Conservation (phyloP, 37 sponge, comb jelly and placozoan species). For the Beroe forskalii region DNA sequence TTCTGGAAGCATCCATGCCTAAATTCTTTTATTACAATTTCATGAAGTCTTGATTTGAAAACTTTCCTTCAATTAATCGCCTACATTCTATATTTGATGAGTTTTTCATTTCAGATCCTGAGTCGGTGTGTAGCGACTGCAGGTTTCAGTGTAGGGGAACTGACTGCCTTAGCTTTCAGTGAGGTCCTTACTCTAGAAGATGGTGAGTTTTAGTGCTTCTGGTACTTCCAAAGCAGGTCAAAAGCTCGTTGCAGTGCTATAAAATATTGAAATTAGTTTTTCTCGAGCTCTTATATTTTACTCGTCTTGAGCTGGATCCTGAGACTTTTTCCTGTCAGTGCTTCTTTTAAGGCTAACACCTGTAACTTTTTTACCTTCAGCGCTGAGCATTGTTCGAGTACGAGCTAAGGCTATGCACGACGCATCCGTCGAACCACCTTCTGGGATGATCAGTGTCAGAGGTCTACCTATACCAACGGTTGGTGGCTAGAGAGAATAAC, state of each 20-base stretch:
- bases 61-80: too few species aligned
- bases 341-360: background rate
- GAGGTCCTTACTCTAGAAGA: slow-evolving; percentile 75
- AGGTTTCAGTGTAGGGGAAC: slow-evolving; percentile 97
- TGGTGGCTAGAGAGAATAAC: too few species aligned
- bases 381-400: slow-evolving; percentile 42
- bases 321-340: background rate
- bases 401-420: slow-evolving; percentile 62
- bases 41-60: too few species aligned
- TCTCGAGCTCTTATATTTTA: too few species aligned
- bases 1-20: background rate
- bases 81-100: too few species aligned
- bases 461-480: background rate
- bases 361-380: background rate
- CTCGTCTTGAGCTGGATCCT: background rate
- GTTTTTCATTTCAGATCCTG: slow-evolving; percentile 6
- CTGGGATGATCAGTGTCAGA: slow-evolving; percentile 54
- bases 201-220: slow-evolving; percentile 76
- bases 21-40: too few species aligned
- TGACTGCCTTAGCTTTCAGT: slow-evolving; percentile 82
- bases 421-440: background rate
- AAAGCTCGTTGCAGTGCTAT: too few species aligned
- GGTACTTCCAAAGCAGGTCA: too few species aligned
- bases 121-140: slow-evolving; percentile 74
- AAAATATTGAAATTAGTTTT: background rate